Evolutionary conservation across 2,113 vertebrate species (phyloP).

Genomic region (Pyrgilauda ruficollis): DNA sequence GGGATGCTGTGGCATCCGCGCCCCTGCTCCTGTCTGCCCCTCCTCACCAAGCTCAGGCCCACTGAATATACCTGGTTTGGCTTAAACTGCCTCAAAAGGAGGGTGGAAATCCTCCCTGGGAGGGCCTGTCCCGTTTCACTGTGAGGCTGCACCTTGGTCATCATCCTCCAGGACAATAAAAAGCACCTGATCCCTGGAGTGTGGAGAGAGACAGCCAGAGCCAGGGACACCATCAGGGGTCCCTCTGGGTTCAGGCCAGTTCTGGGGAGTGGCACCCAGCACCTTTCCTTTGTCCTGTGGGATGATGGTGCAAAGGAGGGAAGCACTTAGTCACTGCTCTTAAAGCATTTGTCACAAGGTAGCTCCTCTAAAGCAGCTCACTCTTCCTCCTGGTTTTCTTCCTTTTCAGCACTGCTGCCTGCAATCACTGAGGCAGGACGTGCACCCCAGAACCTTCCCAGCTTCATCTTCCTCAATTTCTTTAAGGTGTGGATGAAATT

Average conservation of each 20-base stretch:
- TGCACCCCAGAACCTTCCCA: neutral
- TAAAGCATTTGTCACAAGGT: neutral
- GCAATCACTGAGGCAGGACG: neutral
- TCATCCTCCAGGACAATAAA: neutral
- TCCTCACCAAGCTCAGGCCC: neutral
- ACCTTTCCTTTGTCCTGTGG: neutral
- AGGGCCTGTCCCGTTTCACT: neutral
- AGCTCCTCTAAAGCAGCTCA: neutral
- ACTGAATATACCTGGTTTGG: neutral
- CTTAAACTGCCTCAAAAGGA: neutral
- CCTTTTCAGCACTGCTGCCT: neutral
- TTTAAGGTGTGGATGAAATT: slow-evolving; percentile 41
- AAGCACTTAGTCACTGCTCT: neutral
- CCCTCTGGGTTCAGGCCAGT: neutral
- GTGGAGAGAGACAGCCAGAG: neutral
- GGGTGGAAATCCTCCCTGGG: neutral
- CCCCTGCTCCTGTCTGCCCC: neutral
- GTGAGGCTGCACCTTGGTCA: neutral
- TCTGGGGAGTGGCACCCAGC: neutral
- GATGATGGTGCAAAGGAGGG: neutral
- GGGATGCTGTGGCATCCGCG: fast-evolving
- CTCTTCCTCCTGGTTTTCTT: neutral
- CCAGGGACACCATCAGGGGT: fast-evolving
- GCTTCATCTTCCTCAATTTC: slow-evolving; percentile 16
- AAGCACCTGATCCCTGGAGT: fast-evolving